Base-by-base conservation (phyloP, 1,140 invertebrate species). In the Drosophila sturtevanti region DNA sequence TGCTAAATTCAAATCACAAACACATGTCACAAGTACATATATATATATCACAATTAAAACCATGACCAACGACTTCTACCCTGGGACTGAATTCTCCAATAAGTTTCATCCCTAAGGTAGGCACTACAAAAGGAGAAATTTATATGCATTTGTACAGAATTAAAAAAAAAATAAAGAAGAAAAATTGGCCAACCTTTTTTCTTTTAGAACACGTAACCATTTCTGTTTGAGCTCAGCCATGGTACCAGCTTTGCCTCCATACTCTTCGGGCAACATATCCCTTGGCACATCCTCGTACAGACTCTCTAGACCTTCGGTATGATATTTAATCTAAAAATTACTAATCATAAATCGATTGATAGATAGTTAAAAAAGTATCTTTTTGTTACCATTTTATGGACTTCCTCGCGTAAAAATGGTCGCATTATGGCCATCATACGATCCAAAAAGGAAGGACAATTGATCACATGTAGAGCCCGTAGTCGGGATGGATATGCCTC, bases 401-500 rank as follows among this genome's bases (percentile, higher is more conserved):
- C 93, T 89, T 96, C 95, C 9, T 93, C 93, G 79, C 94, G 94
- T 44, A 95, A 91, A 48, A 95, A 94, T 0, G 95, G 95, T 72
- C 94, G 94, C 67, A 94, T 92, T 44, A 96, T 84, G 24, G 93
- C 92, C 76, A 94, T 92, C 64, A 95, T 92, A 75, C 93, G 94
- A 79, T 95, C 94, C 61, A 95, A 92, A 87, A 94, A 95, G 2
- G 93, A 90, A 0, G 94, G 94, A 1, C 93, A 93, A 73, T 95
- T 95, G 41, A 95, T 93, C 18, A 96, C 93, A 89, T 97, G 95
- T 48, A 96, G 94, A 65, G 95, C 94, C 78, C 95, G 95, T 63
- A 96, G 92, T 72, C 95, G 93, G n/a, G 95, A 93, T 0, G 95
- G 96, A 82, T 96, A 95, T 0, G 95, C 95, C 90, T 96, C 95